phyloP scores from a whole-genome alignment of 2,113 vertebrate species.

The Phocoena phocoena region DNA sequence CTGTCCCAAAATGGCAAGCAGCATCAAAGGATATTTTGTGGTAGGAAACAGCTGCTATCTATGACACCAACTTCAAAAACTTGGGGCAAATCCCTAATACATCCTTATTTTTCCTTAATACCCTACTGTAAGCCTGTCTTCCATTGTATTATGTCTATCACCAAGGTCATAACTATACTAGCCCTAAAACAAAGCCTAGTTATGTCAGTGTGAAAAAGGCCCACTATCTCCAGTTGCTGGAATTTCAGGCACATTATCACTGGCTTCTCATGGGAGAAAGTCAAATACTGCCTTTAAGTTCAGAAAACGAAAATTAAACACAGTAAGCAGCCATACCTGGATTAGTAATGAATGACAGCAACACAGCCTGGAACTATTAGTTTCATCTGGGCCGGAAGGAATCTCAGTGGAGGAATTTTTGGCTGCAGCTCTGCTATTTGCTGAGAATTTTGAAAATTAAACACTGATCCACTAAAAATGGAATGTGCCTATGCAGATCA shows the following conservation, averaged over 20 bases:
- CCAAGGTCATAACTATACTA: neutral
- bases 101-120: neutral
- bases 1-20: neutral
- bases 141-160: neutral
- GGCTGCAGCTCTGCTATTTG: constrained; percentile 67
- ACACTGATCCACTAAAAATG: constrained; percentile 66
- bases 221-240: neutral
- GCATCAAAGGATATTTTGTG: neutral
- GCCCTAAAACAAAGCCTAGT: constrained; percentile 26
- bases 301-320: constrained; percentile 70
- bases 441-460: constrained; percentile 80
- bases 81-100: neutral
- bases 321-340: constrained; percentile 61
- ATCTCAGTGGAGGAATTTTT: constrained; percentile 74
- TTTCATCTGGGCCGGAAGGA: constrained; percentile 72
- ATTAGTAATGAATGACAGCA: constrained; percentile 66
- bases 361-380: constrained; percentile 69
- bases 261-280: constrained; percentile 60
- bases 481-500: constrained; percentile 69
- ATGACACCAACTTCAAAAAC: neutral
- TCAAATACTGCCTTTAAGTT: constrained; percentile 49
- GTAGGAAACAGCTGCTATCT: neutral
- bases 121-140: neutral
- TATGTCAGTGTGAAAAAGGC: neutral
- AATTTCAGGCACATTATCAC: constrained; percentile 33